Conservation (phyloP, 1,140 invertebrate genomes). For the Drosophila malerkotliana region DNA sequence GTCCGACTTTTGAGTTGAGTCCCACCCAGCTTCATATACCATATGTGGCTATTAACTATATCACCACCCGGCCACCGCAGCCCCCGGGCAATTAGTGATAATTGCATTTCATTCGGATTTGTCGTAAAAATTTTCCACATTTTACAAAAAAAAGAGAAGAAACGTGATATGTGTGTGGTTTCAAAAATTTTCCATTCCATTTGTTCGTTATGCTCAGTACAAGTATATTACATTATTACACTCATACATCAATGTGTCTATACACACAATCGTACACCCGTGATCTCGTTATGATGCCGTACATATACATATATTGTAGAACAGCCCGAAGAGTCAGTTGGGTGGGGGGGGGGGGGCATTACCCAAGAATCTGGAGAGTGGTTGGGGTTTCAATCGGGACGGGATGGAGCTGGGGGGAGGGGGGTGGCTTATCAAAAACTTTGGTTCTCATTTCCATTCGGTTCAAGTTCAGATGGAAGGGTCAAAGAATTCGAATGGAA, state of each 20-base stretch:
- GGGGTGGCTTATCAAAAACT: slow-evolving; percentile 29
- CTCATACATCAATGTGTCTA: background rate
- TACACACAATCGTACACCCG: background rate
- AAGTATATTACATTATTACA: slow-evolving; percentile 21
- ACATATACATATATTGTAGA: slow-evolving; percentile 5
- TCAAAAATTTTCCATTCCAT: slow-evolving; percentile 69
- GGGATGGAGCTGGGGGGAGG: no score
- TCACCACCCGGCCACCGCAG: background rate
- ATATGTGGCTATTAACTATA: slow-evolving; percentile 5
- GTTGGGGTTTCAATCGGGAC: no score
- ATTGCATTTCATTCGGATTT: slow-evolving; percentile 67
- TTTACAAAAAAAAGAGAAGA: slow-evolving; percentile 42
- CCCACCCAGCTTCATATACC: slow-evolving; percentile 7
- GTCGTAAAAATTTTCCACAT: slow-evolving; percentile 67
- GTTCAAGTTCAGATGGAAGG: slow-evolving; percentile 53
- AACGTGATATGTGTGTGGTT: slow-evolving; percentile 57
- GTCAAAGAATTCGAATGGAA: slow-evolving; percentile 8
- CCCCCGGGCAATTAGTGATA: slow-evolving; percentile 60
- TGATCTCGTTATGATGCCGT: slow-evolving; percentile 28
- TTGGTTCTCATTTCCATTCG: slow-evolving; percentile 1
- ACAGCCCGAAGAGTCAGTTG: slow-evolving; percentile 3
- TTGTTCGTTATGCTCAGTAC: slow-evolving; percentile 38
- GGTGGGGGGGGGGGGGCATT: slow-evolving; percentile 3
- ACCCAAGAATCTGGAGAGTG: background rate
- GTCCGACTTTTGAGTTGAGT: slow-evolving; percentile 8